A percentile compares a stretch with the other conserved stretches of the same genome.
These are phyloP conservation scores for Holothuria glaberrima DNA, from an alignment of 35 echinoderm and acorn worm species.

Conservation along the genomic window DNA sequence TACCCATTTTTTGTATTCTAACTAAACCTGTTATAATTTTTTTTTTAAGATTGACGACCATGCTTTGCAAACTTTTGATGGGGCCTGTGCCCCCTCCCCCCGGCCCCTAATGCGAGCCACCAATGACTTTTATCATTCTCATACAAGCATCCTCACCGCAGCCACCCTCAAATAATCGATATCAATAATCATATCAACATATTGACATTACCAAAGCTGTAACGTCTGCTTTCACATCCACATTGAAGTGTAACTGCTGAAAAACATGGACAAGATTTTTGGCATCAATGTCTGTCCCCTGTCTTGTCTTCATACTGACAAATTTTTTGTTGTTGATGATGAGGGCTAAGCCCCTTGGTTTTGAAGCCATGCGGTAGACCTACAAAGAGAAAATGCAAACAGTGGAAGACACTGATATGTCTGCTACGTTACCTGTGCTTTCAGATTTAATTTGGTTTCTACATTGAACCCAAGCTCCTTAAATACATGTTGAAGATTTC, in stretches of 20 bases:
- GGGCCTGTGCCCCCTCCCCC: no score
- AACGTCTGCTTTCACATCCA: constrained; percentile 56
- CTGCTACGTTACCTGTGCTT: constrained; percentile 17
- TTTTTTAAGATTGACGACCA: no score
- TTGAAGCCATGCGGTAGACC: constrained; percentile 88
- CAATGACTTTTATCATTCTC: not conserved
- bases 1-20: no score
- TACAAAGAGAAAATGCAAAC: constrained; percentile 8
- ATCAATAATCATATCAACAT: not conserved
- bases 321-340: constrained; percentile 97
- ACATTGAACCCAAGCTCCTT: constrained; percentile 57
- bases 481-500: constrained; percentile 43
- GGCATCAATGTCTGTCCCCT: constrained; percentile 84
- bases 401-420: not conserved
- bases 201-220: constrained; percentile 70
- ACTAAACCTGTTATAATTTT: no score
- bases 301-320: constrained; percentile 77
- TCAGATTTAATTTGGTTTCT: constrained; percentile 44
- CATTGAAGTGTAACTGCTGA: constrained; percentile 78
- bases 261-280: constrained; percentile 84
- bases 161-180: not conserved
- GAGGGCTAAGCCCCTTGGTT: constrained; percentile 81
- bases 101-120: no score
- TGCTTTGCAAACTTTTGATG: no score
- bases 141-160: not conserved